Percentiles rank a stretch among this genome's conserved stretches.
Conservation (phyloP, 2,113 vertebrate genomes). For the Struthio camelus region DNA sequence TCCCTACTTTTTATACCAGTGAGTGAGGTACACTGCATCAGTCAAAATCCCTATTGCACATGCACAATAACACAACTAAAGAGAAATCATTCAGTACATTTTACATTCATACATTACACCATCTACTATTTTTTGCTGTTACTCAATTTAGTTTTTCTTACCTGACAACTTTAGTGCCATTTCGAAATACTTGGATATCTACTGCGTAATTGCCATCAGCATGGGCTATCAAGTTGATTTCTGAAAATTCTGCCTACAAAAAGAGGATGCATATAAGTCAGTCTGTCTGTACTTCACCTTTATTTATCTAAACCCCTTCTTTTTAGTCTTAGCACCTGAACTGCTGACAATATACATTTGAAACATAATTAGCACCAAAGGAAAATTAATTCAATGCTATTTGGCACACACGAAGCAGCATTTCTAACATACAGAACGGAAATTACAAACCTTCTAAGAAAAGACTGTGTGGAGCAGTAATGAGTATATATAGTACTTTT, state of each 20-base stretch:
- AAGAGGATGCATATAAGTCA: slow-evolving; percentile 11
- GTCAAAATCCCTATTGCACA: not conserved
- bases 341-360: not conserved
- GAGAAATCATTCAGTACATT: not conserved
- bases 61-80: not conserved
- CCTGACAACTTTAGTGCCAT: slow-evolving; percentile 91
- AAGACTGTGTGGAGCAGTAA: not conserved
- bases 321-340: not conserved
- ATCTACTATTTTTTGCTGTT: not conserved
- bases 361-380: not conserved
- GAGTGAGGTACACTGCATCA: fast-evolving
- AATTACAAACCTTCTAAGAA: not conserved
- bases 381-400: not conserved
- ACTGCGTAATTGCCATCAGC: slow-evolving; percentile 91
- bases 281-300: not conserved
- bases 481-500: not conserved
- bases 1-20: not conserved
- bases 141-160: slow-evolving; percentile 43
- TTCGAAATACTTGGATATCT: slow-evolving; percentile 91
- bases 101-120: too few relatives aligned
- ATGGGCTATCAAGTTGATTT: slow-evolving; percentile 93
- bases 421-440: not conserved
- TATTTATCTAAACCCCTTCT: not conserved
- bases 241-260: slow-evolving; percentile 93
- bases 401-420: not conserved